Evolutionary conservation across 2,797 vertebrate genomes (phyloP).

Genomic region (Mormyrus proboscirostris): DNA sequence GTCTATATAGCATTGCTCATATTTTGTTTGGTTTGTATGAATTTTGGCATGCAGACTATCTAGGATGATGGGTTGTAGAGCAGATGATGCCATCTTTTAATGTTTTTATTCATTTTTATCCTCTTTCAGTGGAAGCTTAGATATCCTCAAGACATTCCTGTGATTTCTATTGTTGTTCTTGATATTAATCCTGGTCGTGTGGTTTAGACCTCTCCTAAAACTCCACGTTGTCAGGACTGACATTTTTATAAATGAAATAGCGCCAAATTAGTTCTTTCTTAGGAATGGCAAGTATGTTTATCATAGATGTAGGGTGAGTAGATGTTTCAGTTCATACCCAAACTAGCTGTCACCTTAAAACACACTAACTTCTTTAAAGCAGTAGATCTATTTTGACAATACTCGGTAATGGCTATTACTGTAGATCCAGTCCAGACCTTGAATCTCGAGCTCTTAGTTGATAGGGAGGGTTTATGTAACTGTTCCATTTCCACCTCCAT

Average conservation of each 20-base stretch:
- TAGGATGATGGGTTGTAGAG: not conserved
- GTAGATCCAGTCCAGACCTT: not conserved
- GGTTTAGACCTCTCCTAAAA: not conserved
- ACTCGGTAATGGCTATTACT: not conserved
- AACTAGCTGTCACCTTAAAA: not conserved
- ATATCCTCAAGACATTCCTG: not conserved
- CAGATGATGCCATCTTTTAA: not conserved
- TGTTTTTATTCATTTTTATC: not conserved
- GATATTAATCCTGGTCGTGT: not conserved
- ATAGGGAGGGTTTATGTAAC: conserved; percentile 38
- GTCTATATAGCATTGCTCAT: not conserved
- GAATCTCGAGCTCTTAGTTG: not conserved
- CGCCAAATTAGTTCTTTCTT: not conserved
- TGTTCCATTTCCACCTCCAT: conserved; percentile 30
- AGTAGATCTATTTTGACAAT: not conserved
- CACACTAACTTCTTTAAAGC: not conserved
- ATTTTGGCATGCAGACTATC: not conserved
- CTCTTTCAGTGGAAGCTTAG: not conserved
- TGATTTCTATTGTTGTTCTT: not conserved
- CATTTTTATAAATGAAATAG: not conserved
- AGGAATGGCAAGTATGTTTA: not conserved
- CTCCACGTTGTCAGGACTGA: not conserved
- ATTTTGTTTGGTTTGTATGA: not conserved
- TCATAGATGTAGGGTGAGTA: not conserved
- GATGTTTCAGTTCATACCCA: not conserved